Conservation (phyloP, 2,888 invertebrate species). For the Norana najaformis region DNA sequence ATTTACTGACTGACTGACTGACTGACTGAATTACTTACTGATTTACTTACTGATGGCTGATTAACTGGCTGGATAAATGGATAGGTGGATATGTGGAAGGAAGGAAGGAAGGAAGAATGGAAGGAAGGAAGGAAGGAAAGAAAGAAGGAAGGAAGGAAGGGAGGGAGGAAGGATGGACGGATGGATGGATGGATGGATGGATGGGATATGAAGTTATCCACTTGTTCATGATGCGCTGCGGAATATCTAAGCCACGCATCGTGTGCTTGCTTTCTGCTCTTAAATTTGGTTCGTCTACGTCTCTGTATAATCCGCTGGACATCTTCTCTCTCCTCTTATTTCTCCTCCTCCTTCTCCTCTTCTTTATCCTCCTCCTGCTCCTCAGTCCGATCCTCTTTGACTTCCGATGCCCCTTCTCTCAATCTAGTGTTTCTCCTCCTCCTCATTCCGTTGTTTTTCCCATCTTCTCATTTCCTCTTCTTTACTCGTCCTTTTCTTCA, state of each 20-base stretch:
- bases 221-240: not conserved
- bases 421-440: too few relatives aligned
- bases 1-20: not conserved
- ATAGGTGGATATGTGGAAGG: not conserved
- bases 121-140: too few relatives aligned
- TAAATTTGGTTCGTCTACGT: not conserved
- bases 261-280: not conserved
- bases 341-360: not conserved
- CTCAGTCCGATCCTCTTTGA: too few relatives aligned
- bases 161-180: not conserved
- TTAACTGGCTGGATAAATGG: not conserved
- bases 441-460: too few relatives aligned
- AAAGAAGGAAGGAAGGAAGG: too few relatives aligned
- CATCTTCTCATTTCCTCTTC: too few relatives aligned
- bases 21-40: not conserved
- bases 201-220: too few relatives aligned
- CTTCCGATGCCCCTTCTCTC: too few relatives aligned
- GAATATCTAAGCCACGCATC: not conserved
- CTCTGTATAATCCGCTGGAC: not conserved
- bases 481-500: not conserved
- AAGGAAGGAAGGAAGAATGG: too few relatives aligned
- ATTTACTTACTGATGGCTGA: not conserved
- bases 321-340: too few relatives aligned
- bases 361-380: too few relatives aligned
- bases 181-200: not conserved